Evolutionary conservation across 2,797 vertebrate genomes (phyloP), one percentile per base, ranked within the genome.

Genomic region (Arctocebus calabarensis): DNA sequence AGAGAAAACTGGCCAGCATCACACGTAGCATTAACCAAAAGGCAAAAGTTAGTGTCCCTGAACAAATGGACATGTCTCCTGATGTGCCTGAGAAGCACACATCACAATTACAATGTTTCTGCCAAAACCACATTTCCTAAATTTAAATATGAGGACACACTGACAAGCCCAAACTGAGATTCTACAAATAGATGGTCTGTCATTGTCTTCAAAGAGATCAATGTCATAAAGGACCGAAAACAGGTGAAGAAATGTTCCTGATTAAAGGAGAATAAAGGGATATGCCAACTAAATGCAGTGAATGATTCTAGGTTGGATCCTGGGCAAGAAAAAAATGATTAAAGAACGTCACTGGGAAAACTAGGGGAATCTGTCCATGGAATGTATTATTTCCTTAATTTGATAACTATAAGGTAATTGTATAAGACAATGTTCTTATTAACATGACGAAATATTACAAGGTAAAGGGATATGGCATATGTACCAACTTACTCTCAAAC

Each of bases 101-200:
- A n/a, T 0, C n/a, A 37, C 7, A n/a, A 25, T 29, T 0, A 1
- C 2, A 7, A 29, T 16, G 20, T 40, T 84, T 16, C 64, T n/a
- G 77, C 23, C 64, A 32, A 70, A 55, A 57, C 52, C 16, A 1
- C 48, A 29, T 43, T 45, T 88, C 59, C 93, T 71, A 71, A 75
- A n/a, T 25, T 34, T n/a, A n/a, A n/a, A n/a, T n/a, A n/a, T n/a
- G n/a, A n/a, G n/a, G n/a, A n/a, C n/a, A n/a, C n/a, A n/a, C n/a
- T n/a, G n/a, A n/a, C n/a, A 81, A n/a, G 68, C 32, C 10, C 16
- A 17, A 64, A 34, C 2, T 29, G 27, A 70, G 8, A 59, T 11
- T 66, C 82, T 43, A n/a, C 17, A 82, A 78, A 78, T 34, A 82
- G 90, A 81, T 14, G 34, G n/a, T 40, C 25, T 75, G 34, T 32